Evolutionary conservation across 1,140 invertebrate species (phyloP).

Genomic region (Megalopta genalis): DNA sequence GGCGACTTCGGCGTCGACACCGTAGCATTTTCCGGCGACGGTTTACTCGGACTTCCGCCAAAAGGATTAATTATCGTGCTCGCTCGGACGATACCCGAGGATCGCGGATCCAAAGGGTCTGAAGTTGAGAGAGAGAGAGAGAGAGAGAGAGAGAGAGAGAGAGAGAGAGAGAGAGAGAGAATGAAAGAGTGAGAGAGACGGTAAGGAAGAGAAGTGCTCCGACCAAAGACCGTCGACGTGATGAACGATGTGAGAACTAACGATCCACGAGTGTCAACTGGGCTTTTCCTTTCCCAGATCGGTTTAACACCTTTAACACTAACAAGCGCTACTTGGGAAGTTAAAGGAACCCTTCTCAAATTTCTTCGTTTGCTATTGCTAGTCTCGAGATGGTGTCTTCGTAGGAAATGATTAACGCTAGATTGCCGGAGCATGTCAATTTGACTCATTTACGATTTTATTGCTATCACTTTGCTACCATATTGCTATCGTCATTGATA

Average conservation of each 20-base stretch:
- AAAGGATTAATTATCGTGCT: conserved; percentile 37
- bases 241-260: conserved; percentile 1
- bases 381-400: too few species aligned
- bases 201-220: not conserved
- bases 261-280: not conserved
- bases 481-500: too few species aligned
- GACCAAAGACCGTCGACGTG: not conserved
- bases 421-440: too few species aligned
- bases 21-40: not conserved
- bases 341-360: not conserved
- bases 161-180: too few species aligned
- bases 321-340: not conserved
- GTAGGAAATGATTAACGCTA: too few species aligned
- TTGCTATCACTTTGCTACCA: too few species aligned
- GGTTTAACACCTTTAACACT: not conserved
- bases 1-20: not conserved
- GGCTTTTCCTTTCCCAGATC: not conserved
- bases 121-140: not conserved
- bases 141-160: too few species aligned
- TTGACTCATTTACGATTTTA: too few species aligned
- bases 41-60: conserved; percentile 9
- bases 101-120: not conserved
- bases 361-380: too few species aligned
- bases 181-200: too few species aligned
- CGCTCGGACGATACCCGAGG: conserved; percentile 1